These are phyloP conservation scores for Limosa lapponica DNA, from an alignment of 2,797 vertebrate species.

Conservation along the genomic window DNA sequence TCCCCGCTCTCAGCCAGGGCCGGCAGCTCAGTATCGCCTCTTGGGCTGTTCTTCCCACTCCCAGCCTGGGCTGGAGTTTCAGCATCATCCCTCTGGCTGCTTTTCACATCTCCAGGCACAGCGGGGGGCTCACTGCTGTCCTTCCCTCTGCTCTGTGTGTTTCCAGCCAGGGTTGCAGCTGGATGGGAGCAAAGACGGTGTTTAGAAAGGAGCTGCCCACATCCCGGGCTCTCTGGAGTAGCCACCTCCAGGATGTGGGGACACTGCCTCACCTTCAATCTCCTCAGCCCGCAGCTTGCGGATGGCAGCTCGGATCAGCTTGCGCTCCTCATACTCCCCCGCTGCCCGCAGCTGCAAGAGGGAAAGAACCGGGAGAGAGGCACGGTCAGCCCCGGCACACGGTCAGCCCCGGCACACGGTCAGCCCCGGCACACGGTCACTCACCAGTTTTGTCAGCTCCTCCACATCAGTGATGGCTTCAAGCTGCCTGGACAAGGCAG, in stretches of 20 bases:
- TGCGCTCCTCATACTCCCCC: constrained; percentile 91
- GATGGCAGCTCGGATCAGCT: constrained; percentile 92
- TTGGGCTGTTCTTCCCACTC: background rate
- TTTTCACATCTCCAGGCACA: constrained; percentile 32
- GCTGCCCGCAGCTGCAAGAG: constrained; percentile 84
- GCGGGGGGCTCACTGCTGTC: background rate
- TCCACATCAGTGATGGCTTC: constrained; percentile 88
- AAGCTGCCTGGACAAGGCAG: constrained; percentile 82
- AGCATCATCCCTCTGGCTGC: background rate
- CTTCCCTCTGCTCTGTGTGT: background rate
- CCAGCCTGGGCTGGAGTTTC: constrained; percentile 28
- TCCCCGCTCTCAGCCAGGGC: constrained; percentile 24
- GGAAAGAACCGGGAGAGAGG: background rate
- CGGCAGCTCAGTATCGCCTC: background rate
- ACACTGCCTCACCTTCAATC: constrained; percentile 81
- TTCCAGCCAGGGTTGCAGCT: constrained; percentile 76
- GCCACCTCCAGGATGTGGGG: rapidly evolving
- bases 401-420: background rate
- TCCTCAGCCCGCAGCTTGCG: constrained; percentile 89
- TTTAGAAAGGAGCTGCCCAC: background rate
- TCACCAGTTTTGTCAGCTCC: constrained; percentile 90
- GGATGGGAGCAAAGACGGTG: background rate
- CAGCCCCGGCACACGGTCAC: background rate
- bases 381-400: background rate
- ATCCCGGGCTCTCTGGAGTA: background rate